Conservation (phyloP, 1,140 invertebrate genomes). For the Drosophila pallidifrons region DNA sequence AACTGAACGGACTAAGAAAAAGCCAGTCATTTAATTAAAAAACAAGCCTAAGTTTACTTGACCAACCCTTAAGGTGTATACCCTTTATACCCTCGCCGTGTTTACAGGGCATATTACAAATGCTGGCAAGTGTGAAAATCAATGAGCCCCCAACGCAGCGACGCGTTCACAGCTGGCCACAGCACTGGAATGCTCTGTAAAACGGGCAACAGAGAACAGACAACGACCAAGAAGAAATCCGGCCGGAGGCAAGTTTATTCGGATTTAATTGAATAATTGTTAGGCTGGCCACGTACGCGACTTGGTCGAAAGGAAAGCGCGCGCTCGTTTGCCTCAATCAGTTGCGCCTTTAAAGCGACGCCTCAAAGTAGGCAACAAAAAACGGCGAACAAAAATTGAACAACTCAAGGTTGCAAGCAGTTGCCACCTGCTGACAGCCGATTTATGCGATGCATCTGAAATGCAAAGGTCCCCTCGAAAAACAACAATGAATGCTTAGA, state of each 20-base stretch:
- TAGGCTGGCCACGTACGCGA: slow-evolving; percentile 67
- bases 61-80: neutral
- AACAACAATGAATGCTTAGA: slow-evolving; percentile 30
- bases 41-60: too few species aligned
- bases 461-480: slow-evolving; percentile 13
- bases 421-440: slow-evolving; percentile 30
- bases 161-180: slow-evolving; percentile 18
- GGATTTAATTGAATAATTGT: slow-evolving; percentile 84
- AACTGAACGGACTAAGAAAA: too few species aligned
- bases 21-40: too few species aligned
- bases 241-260: slow-evolving; percentile 66
- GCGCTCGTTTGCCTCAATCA: neutral
- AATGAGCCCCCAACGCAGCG: slow-evolving; percentile 33
- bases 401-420: slow-evolving; percentile 27
- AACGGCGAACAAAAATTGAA: slow-evolving; percentile 4
- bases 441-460: slow-evolving; percentile 71
- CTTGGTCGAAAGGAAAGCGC: slow-evolving; percentile 4
- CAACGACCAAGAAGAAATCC: neutral
- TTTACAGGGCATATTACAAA: slow-evolving; percentile 39
- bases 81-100: neutral
- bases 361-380: slow-evolving; percentile 52
- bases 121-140: slow-evolving; percentile 56
- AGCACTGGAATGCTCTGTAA: slow-evolving; percentile 6
- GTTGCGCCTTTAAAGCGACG: slow-evolving; percentile 20
- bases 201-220: slow-evolving; percentile 9